phyloP scores from a whole-genome alignment of 2,113 vertebrate genomes.

The Labeo rohita region DNA sequence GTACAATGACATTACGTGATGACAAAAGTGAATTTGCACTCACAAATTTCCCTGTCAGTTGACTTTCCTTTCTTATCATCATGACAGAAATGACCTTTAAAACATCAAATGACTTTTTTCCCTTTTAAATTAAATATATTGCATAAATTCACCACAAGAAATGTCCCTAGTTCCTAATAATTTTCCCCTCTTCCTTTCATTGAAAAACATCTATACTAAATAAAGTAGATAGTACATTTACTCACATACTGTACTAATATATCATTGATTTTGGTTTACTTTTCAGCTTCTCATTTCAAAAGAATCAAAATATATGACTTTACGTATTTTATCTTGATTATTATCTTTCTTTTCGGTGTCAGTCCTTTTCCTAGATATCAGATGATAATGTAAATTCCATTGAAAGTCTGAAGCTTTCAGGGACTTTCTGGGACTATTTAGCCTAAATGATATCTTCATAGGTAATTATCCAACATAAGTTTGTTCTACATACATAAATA shows the following conservation, averaged over 20 bases:
- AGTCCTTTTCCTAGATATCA: background rate
- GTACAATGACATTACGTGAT: background rate
- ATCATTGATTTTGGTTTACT: background rate
- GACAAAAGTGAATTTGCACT: background rate
- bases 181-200: background rate
- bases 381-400: background rate
- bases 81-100: background rate
- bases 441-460: background rate
- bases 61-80: background rate
- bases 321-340: background rate
- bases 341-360: background rate
- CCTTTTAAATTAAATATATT: background rate
- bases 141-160: background rate
- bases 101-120: background rate
- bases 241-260: background rate
- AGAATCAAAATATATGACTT: background rate
- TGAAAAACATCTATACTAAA: background rate
- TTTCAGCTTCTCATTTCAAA: background rate
- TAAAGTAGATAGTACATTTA: background rate
- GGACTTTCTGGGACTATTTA: background rate
- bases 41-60: slow-evolving; percentile 12
- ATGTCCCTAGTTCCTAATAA: background rate
- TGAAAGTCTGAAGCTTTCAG: background rate
- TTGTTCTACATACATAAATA: background rate
- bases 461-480: background rate